Evolutionary conservation across 1,140 invertebrate species (phyloP).

Genomic region (Chrysoperla carnea): DNA sequence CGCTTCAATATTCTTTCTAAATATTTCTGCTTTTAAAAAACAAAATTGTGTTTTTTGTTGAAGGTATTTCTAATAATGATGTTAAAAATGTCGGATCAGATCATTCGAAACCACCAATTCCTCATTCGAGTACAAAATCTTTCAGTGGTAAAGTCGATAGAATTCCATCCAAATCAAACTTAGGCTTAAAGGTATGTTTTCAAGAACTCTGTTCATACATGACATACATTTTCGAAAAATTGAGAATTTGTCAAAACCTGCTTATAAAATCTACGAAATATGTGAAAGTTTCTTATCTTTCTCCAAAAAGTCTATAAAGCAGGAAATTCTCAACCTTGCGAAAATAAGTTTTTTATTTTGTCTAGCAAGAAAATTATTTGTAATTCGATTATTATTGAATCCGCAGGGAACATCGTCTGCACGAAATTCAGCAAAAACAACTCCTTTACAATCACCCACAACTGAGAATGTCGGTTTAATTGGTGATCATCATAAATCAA

Average conservation of each 20-base stretch:
- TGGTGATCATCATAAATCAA: conserved; percentile 5
- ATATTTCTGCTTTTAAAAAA: no score
- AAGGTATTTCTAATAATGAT: not conserved
- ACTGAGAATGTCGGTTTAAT: conserved; percentile 24
- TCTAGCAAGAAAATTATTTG: no score
- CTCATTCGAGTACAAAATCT: conserved; percentile 18
- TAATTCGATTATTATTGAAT: not conserved
- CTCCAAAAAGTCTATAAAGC: no score
- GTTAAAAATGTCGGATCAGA: conserved; percentile 11
- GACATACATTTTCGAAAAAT: no score
- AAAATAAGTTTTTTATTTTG: no score
- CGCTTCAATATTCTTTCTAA: no score
- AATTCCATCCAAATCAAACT: conserved; percentile 22
- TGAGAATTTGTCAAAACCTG: no score
- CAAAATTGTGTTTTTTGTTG: no score
- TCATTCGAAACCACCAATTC: conserved; percentile 29
- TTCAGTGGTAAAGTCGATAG: conserved; percentile 19
- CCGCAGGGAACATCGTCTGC: conserved; percentile 16
- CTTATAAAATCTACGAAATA: no score
- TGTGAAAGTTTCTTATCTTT: no score
- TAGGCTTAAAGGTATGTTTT: conserved; percentile 18
- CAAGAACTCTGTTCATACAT: no score
- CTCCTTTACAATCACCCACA: conserved; percentile 34
- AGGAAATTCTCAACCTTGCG: no score
- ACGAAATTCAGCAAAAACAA: conserved; percentile 29